Percentiles rank a stretch among this genome's conserved stretches.
Conservation (phyloP, 2,888 invertebrate genomes). For the Cerceris ruficornis region DNA sequence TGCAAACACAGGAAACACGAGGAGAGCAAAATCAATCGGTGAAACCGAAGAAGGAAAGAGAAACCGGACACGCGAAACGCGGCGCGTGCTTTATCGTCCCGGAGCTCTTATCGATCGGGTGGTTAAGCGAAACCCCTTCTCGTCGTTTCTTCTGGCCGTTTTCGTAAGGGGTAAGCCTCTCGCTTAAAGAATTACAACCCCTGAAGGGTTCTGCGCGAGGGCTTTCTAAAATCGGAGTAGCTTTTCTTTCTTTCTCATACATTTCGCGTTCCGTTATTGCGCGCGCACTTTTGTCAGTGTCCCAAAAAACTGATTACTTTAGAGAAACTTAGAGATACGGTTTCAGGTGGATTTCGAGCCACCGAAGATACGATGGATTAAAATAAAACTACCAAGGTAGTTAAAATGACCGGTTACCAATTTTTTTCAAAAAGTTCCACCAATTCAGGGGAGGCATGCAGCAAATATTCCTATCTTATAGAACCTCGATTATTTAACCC, state of each 20-base stretch:
- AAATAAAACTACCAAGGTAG: too few species aligned
- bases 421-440: too few species aligned
- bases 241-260: slow-evolving; percentile 45
- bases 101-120: slow-evolving; percentile 56
- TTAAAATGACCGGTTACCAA: too few species aligned
- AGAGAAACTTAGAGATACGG: too few species aligned
- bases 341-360: too few species aligned
- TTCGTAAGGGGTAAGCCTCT: slow-evolving; percentile 56
- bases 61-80: slow-evolving; percentile 59
- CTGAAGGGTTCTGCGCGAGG: slow-evolving; percentile 31
- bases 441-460: too few species aligned
- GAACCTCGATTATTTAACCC: too few species aligned
- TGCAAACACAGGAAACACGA: slow-evolving; percentile 35
- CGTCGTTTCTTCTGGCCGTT: slow-evolving; percentile 41
- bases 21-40: slow-evolving; percentile 51
- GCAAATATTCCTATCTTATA: too few species aligned
- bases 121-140: slow-evolving; percentile 52
- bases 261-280: slow-evolving; percentile 29
- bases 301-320: neutral
- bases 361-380: too few species aligned
- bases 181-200: slow-evolving; percentile 63
- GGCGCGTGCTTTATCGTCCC: slow-evolving; percentile 58
- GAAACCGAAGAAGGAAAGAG: slow-evolving; percentile 59
- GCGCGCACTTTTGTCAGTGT: slow-evolving; percentile 14
- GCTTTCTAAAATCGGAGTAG: slow-evolving; percentile 41